Conservation (phyloP, 1,140 invertebrate species). For the Lysiphlebus fabarum region DNA sequence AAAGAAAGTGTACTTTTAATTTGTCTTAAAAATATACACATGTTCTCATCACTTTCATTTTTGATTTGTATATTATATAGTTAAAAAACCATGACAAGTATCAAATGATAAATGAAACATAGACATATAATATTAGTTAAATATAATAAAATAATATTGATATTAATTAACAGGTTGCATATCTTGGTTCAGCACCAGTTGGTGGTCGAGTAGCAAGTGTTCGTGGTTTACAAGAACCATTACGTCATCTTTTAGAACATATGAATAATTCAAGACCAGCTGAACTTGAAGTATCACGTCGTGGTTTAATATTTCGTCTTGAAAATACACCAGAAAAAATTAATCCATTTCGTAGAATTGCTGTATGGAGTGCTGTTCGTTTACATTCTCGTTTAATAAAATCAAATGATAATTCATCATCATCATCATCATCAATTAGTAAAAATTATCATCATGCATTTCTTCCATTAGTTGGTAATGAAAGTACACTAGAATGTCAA, state of each 20-base stretch:
- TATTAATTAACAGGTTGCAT: slow-evolving; percentile 63
- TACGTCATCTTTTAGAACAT: slow-evolving; percentile 64
- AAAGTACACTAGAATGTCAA: slow-evolving; percentile 36
- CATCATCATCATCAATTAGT: slow-evolving; percentile 6
- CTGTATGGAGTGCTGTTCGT: slow-evolving; percentile 73
- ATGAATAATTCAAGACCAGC: slow-evolving; percentile 40
- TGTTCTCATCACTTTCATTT: slow-evolving; percentile 11
- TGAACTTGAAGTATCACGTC: slow-evolving; percentile 48
- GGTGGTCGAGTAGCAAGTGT: slow-evolving; percentile 77
- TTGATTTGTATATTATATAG: not conserved
- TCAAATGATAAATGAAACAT: too few relatives aligned
- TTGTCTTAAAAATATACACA: too few relatives aligned
- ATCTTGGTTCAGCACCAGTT: slow-evolving; percentile 75
- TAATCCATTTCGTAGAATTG: slow-evolving; percentile 79
- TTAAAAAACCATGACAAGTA: slow-evolving; percentile 3
- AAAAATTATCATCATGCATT: slow-evolving; percentile 66
- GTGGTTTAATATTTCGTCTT: slow-evolving; percentile 47
- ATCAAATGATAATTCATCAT: slow-evolving; percentile 13
- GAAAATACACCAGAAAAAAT: slow-evolving; percentile 44
- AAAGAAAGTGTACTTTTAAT: too few relatives aligned
- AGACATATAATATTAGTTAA: too few relatives aligned
- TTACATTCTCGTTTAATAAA: slow-evolving; percentile 33
- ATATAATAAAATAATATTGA: too few relatives aligned
- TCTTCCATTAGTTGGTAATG: slow-evolving; percentile 79
- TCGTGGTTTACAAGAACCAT: slow-evolving; percentile 75